Base-by-base conservation (phyloP, 2,888 invertebrate species). In the Drosophila eohydei region DNA sequence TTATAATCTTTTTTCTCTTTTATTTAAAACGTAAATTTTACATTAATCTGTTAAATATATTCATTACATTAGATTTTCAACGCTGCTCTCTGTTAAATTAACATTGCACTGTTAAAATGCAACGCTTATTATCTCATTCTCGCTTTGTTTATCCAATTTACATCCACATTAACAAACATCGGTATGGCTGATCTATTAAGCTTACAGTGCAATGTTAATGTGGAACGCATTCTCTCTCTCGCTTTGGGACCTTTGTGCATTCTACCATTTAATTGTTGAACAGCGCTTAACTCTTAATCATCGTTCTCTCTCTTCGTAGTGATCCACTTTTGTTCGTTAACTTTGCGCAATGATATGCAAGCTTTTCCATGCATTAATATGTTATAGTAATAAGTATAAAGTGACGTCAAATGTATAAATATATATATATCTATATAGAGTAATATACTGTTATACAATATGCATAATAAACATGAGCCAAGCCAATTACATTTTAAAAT, bases 401-500 rank as follows among this genome's bases (percentile, higher is more conserved):
- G 2, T 36, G 8, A 21, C n/a, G 21, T 11, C 26, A 58, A 16
- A 41, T 46, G 34, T 26, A 8, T 44, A 11, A 12, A 44, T 21
- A 9, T 34, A 5, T 46, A 41, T 12, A 41, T 1, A 21, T 26
- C 21, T 21, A 32, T 36, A 9, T 32, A 16, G 21, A 32, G 28
- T 55, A 41, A 44, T 56, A n/a, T 26, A 28, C 59, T 59, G 59
- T 44, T 34, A n/a, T n/a, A 38, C 32, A 43, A 66, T 60, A 44
- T 54, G 61, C 48, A 65, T 66, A 65, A 61, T 71, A 71, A 61
- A 71, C 44, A 61, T 54, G 21, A 38, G 26, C 34, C 36, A 48
- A 61, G 55, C 44, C 74, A 74, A 74, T 74, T 70, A 74, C 43
- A 64, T 52, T 61, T 61, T 54, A 60, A 64, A 63, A 58, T 74